Base-by-base conservation (phyloP, 1,140 invertebrate genomes). In the Microplitis mediator region DNA sequence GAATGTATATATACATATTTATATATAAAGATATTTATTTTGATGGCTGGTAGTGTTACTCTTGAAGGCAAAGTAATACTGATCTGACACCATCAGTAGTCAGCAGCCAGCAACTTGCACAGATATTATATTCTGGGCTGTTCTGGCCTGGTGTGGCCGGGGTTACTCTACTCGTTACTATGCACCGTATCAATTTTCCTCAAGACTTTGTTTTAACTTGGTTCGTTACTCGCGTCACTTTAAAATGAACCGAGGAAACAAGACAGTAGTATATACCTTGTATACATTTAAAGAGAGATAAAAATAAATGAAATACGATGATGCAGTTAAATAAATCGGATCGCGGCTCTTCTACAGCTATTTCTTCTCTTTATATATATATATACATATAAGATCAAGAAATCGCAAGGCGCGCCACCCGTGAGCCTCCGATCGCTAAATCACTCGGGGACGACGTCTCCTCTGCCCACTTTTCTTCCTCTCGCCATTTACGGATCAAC, bases 381-480 rank as follows among this genome's bases (percentile, higher is more conserved):
- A 39, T 39, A 39, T 2, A 39, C 9, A 39, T 9, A 39, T 32
- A 71, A 71, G 69, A 67, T 67, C 50, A 50, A 71, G 69, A 71
- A 64, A 64, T 71, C 61, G 45, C 63, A 52, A 54, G 71, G 71
- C 52, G 71, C 54, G 71, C 71, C 71, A 66, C 63, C 52, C 54
- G 62, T 70, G 71, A 73, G 64, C 63, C 70, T 50, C 65, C 71
- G 64, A 62, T 63, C 71, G 65, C 65, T 68, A 73, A 73, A 68
- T 73, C 64, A 73, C 71, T 60, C 58, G 71, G 54, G 52, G 62
- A 72, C 62, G 64, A 72, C 54, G 63, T 66, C 62, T 66, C 63
- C 52, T 72, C 71, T 73, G 56, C 71, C 65, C 58, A 73, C 71
- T 68, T 73, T 68, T 73, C 71, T 73, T 73, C 64, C 58, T 68